Percentiles rank a stretch among this genome's conserved stretches.
Conservation (phyloP, 2,888 invertebrate species). For the Drosophila villosipedis region DNA sequence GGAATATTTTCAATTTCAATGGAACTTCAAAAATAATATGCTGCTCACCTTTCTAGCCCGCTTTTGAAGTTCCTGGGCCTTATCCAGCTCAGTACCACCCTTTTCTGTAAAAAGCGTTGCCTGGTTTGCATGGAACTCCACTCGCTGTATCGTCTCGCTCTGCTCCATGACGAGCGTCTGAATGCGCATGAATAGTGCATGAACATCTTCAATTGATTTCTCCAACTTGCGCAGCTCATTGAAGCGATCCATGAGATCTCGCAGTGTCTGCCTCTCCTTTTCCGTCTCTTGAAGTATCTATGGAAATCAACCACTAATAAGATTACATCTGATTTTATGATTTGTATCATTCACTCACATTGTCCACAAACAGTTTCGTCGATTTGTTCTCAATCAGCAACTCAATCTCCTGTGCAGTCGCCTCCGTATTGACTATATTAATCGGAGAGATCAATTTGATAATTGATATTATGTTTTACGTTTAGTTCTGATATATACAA, state of each 20-base stretch:
- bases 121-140: conserved; percentile 85
- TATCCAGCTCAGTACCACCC: conserved; percentile 81
- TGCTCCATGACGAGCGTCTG: conserved; percentile 85
- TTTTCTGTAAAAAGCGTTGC: conserved; percentile 83
- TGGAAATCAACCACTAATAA: neutral
- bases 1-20: neutral
- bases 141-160: conserved; percentile 84
- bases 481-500: neutral
- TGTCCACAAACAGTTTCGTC: conserved; percentile 85
- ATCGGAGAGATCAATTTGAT: neutral
- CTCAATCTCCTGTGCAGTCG: conserved; percentile 85
- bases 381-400: conserved; percentile 84
- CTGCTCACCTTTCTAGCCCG: conserved; percentile 76
- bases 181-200: conserved; percentile 84
- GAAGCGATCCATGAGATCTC: conserved; percentile 84
- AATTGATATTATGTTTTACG: neutral
- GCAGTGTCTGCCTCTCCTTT: conserved; percentile 82
- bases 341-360: conserved; percentile 77
- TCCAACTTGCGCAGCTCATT: conserved; percentile 84
- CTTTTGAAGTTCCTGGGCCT: conserved; percentile 75
- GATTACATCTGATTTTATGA: neutral
- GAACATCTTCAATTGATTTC: conserved; percentile 85
- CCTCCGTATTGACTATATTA: conserved; percentile 82
- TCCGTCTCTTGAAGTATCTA: conserved; percentile 85
- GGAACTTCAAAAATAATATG: neutral